These are phyloP conservation scores for Drosophila kanekoi DNA, from an alignment of 2,888 invertebrate genomes.

Conservation along the genomic window DNA sequence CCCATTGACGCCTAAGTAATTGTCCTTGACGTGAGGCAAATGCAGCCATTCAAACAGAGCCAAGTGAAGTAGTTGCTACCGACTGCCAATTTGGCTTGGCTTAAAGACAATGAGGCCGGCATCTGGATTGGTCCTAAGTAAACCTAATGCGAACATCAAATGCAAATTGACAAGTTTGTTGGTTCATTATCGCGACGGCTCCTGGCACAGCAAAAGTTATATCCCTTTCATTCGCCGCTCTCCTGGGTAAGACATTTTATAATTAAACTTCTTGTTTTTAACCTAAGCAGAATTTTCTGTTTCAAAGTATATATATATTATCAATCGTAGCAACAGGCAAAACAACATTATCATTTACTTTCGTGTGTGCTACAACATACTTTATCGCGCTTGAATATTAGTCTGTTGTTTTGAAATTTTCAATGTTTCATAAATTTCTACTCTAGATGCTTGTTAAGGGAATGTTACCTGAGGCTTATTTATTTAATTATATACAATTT, in stretches of 20 bases:
- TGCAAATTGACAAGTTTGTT: constrained; percentile 32
- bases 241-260: background rate
- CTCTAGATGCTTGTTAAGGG: too few species aligned
- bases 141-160: constrained; percentile 25
- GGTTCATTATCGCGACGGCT: constrained; percentile 4
- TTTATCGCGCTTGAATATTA: too few species aligned
- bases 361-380: too few species aligned
- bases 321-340: too few species aligned
- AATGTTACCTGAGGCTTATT: too few species aligned
- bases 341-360: too few species aligned
- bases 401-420: too few species aligned
- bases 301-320: too few species aligned
- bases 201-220: background rate
- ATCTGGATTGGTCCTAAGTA: constrained; percentile 10
- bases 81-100: constrained; percentile 38
- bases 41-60: constrained; percentile 27
- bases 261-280: background rate
- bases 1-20: constrained; percentile 55
- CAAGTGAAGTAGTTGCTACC: constrained; percentile 7
- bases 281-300: too few species aligned
- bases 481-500: too few species aligned
- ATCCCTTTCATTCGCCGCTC: background rate
- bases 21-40: constrained; percentile 53
- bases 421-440: too few species aligned
- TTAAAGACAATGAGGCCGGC: constrained; percentile 20